A percentile compares a stretch with the other conserved stretches of the same genome.
Conservation (phyloP, 2,888 invertebrate genomes). For the Sericinus montela region DNA sequence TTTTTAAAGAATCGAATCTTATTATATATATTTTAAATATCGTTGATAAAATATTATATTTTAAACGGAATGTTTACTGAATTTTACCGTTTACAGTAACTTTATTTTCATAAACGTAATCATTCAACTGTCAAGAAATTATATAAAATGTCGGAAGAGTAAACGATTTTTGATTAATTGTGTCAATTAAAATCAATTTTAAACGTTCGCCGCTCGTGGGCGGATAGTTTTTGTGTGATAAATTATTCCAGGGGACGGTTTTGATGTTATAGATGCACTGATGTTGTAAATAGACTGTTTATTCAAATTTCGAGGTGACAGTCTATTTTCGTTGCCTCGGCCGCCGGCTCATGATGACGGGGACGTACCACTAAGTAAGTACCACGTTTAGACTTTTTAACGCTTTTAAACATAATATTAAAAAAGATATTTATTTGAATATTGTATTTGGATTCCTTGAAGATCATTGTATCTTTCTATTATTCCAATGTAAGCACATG, state of each 20-base stretch:
- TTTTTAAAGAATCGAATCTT: too few species aligned
- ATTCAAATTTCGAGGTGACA: slow-evolving; percentile 56
- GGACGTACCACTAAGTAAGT: slow-evolving; percentile 28
- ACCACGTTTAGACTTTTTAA: slow-evolving; percentile 22
- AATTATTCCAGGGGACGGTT: slow-evolving; percentile 31
- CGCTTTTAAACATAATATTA: slow-evolving; percentile 1
- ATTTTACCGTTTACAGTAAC: too few species aligned
- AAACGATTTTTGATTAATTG: neutral
- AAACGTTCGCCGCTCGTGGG: slow-evolving; percentile 20
- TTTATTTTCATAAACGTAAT: too few species aligned
- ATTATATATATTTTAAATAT: too few species aligned
- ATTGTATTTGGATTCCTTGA: too few species aligned
- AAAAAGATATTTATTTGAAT: too few species aligned
- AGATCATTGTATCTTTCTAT: too few species aligned
- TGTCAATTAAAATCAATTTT: neutral
- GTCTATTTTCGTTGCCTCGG: slow-evolving; percentile 45
- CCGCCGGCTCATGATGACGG: slow-evolving; percentile 33
- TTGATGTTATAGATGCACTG: slow-evolving; percentile 31
- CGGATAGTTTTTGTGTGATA: slow-evolving; percentile 29
- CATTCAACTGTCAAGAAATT: too few species aligned
- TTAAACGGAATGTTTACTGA: too few species aligned
- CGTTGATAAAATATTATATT: too few species aligned
- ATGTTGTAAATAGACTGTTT: slow-evolving; percentile 44
- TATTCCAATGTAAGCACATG: too few species aligned
- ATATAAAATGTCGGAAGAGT: too few species aligned